phyloP scores from a whole-genome alignment of 1,140 invertebrate genomes.

The Amphibalanus amphitrite region DNA sequence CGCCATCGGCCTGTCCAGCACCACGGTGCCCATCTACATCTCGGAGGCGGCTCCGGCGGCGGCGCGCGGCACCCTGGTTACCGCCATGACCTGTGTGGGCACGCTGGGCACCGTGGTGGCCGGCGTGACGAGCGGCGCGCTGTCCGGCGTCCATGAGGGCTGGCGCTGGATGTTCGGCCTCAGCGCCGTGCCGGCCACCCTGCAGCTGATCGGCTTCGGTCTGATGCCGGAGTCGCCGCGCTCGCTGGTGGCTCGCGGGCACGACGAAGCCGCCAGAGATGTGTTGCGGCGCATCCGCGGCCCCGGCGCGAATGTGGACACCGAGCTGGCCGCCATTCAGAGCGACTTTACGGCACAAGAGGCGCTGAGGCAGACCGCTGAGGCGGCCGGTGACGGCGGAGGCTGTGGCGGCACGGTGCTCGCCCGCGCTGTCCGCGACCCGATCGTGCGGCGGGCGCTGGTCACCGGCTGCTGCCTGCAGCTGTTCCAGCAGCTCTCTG shows the following conservation, averaged over 20 bases:
- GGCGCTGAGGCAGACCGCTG: background rate
- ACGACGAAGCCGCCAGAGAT: constrained; percentile 44
- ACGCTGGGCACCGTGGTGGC: background rate
- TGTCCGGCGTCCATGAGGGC: background rate
- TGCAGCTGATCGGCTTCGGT: background rate
- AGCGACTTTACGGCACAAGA: background rate
- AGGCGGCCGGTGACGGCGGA: background rate
- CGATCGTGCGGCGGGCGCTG: constrained; percentile 26
- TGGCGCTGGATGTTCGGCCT: background rate
- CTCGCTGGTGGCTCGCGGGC: background rate
- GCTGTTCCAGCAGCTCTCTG: constrained; percentile 38
- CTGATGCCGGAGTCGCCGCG: background rate
- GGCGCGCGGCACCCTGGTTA: constrained; percentile 26
- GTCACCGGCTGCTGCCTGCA: constrained; percentile 37
- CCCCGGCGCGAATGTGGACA: background rate
- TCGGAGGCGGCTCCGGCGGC: constrained; percentile 34
- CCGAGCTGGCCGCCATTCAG: background rate
- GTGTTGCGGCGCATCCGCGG: constrained; percentile 23
- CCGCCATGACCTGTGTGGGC: background rate
- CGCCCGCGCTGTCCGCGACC: background rate
- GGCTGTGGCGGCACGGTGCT: background rate
- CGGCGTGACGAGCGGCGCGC: background rate
- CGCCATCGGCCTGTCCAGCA: constrained; percentile 35
- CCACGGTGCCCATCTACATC: constrained; percentile 38
- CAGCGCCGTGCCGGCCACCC: background rate